Conservation (phyloP, 64 coral and sea anemone species). For the Astreopora myriophthalma region DNA sequence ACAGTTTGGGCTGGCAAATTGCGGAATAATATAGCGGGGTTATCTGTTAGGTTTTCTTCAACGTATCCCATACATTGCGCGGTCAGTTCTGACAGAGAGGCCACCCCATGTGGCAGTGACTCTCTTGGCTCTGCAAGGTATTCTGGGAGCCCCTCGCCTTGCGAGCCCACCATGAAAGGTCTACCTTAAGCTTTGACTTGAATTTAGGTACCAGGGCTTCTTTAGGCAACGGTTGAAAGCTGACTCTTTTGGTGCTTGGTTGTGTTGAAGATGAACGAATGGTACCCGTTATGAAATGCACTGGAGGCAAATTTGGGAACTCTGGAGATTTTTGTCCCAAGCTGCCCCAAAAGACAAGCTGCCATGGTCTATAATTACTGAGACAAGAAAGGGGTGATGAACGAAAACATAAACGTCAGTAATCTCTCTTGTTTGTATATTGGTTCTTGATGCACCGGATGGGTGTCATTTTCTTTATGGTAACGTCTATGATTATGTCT, state of each 20-base stretch:
- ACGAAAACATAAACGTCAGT: too few species aligned
- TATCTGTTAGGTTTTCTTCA: neutral
- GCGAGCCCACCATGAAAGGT: neutral
- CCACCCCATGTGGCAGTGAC: conserved; percentile 18
- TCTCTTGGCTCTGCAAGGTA: conserved; percentile 26
- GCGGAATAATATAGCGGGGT: conserved; percentile 36
- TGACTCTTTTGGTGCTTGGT: neutral
- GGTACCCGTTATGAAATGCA: too few species aligned
- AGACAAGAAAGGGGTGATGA: too few species aligned
- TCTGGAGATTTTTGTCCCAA: too few species aligned
- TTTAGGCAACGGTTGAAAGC: neutral
- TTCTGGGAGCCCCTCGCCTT: conserved; percentile 23
- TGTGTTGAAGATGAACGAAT: neutral
- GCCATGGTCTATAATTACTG: too few species aligned
- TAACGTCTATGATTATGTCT: too few species aligned
- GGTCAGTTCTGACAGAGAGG: neutral
- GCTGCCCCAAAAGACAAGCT: too few species aligned
- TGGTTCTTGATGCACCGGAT: too few species aligned
- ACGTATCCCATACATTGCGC: neutral
- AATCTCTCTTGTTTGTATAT: too few species aligned
- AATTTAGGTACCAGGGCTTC: neutral
- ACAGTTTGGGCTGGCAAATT: conserved; percentile 4
- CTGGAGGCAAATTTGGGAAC: too few species aligned
- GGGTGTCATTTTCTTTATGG: too few species aligned
- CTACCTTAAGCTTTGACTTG: neutral